phyloP scores from a whole-genome alignment of 2,113 vertebrate genomes.

The Alouatta palliata region DNA sequence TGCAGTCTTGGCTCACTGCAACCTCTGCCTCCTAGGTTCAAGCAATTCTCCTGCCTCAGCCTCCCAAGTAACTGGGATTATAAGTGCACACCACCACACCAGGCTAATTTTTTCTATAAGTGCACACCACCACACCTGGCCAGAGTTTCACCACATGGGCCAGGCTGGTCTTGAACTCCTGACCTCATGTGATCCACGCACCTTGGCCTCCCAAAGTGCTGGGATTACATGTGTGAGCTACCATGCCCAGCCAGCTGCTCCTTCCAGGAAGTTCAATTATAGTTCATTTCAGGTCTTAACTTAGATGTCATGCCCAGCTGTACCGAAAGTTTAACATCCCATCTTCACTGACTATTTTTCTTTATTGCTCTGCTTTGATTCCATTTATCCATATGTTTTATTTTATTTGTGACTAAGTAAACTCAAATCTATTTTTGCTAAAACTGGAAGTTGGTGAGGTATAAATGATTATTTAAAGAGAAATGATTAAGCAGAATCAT shows the following conservation, averaged over 20 bases:
- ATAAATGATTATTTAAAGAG: background rate
- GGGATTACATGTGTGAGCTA: too few relatives aligned
- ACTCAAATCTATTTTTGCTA: background rate
- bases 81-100: too few relatives aligned
- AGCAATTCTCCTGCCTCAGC: too few relatives aligned
- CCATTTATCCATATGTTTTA: background rate
- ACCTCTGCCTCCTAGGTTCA: too few relatives aligned
- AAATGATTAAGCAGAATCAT: background rate
- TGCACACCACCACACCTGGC: too few relatives aligned
- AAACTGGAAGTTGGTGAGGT: background rate
- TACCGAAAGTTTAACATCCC: background rate
- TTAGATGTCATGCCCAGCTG: background rate
- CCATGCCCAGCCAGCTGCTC: accelerated
- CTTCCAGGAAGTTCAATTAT: background rate
- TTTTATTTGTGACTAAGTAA: background rate
- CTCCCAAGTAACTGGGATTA: too few relatives aligned
- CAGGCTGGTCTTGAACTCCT: too few relatives aligned
- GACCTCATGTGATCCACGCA: too few relatives aligned
- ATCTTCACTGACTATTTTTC: background rate
- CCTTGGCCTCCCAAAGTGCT: too few relatives aligned
- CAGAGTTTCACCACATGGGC: too few relatives aligned
- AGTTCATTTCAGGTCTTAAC: background rate
- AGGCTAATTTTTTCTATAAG: too few relatives aligned
- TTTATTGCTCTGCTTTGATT: background rate
- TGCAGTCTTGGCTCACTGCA: too few relatives aligned